Evolutionary conservation across 2,797 vertebrate species (phyloP).

Genomic region (Brachyrhaphis roseni): DNA sequence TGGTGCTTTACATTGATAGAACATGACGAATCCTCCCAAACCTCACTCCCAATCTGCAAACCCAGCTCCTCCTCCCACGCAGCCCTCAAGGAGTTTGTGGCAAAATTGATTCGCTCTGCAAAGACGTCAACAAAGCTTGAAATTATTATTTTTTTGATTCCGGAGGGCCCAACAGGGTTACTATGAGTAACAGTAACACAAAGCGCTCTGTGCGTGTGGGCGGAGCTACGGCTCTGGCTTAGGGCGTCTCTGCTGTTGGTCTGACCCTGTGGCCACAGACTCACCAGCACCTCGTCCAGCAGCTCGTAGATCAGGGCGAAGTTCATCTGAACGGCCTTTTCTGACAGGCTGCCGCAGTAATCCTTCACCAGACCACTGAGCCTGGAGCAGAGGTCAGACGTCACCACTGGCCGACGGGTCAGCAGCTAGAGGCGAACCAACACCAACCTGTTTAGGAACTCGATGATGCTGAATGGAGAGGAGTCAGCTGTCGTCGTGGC

Average conservation of each 20-base stretch:
- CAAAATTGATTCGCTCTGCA: too few species aligned
- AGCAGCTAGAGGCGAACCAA: neutral
- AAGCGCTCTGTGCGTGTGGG: too few species aligned
- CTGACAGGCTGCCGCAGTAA: conserved; percentile 87
- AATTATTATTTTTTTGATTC: too few species aligned
- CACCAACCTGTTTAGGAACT: conserved; percentile 87
- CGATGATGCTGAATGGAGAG: conserved; percentile 87
- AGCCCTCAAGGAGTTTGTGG: too few species aligned
- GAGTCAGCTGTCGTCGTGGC: conserved; percentile 76
- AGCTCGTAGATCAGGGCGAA: conserved; percentile 91
- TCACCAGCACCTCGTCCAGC: conserved; percentile 90
- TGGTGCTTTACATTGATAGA: too few species aligned
- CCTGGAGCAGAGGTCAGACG: conserved; percentile 64
- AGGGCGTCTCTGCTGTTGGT: neutral
- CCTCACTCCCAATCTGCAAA: too few species aligned
- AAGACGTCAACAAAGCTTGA: too few species aligned
- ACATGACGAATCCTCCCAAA: too few species aligned
- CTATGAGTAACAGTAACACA: too few species aligned
- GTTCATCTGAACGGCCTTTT: conserved; percentile 86
- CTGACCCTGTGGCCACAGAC: conserved; percentile 12
- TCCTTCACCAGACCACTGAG: conserved; percentile 85
- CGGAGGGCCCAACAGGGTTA: too few species aligned
- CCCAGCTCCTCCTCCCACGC: too few species aligned
- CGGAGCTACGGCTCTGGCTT: neutral
- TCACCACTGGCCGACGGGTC: rapidly evolving